phyloP scores from a whole-genome alignment of 2,113 vertebrate species.

The Alaudala cheleensis region DNA sequence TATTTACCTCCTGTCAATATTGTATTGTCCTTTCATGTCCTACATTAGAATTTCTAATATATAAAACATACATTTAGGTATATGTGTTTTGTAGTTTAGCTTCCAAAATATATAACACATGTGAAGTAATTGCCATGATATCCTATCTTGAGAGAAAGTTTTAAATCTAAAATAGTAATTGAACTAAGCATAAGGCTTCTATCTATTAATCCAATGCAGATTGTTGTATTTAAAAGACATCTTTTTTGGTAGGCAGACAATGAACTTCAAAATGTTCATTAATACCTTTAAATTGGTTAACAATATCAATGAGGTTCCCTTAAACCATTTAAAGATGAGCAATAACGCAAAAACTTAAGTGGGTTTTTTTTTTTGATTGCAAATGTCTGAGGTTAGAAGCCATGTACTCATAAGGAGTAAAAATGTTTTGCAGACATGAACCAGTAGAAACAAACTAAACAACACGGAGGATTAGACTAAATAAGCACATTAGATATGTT shows the following conservation, averaged over 20 bases:
- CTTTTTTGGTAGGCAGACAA: not conserved
- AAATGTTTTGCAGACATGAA: not conserved
- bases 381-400: not conserved
- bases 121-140: not conserved
- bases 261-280: not conserved
- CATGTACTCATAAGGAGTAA: not conserved
- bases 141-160: not conserved
- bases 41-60: not conserved
- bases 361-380: not conserved
- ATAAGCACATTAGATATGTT: not conserved
- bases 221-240: not conserved
- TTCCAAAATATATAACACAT: not conserved
- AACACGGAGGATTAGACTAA: not conserved
- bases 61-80: not conserved
- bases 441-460: not conserved
- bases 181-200: not conserved
- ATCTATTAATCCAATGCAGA: not conserved
- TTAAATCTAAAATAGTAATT: not conserved
- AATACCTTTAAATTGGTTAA: not conserved
- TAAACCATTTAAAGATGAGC: not conserved
- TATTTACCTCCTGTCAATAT: not conserved
- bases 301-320: not conserved
- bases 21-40: not conserved
- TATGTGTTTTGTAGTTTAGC: not conserved
- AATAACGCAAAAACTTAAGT: not conserved